Evolutionary conservation across 92 coral and sea anemone species (phyloP).

Genomic region (Palythoa heliodiscus): DNA sequence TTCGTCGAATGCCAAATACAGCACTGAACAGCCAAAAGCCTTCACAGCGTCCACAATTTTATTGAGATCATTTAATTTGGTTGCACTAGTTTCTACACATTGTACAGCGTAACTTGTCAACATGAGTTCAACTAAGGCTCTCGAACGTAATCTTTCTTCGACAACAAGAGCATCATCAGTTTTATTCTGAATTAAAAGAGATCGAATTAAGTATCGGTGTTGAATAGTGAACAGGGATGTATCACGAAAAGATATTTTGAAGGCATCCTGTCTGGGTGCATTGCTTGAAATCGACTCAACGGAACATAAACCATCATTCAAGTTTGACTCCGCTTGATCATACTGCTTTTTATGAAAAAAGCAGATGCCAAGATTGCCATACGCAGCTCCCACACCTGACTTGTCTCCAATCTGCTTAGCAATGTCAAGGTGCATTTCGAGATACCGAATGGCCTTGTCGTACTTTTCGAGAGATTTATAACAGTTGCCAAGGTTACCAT

Average conservation of each 20-base stretch:
- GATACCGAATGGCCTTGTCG: background rate
- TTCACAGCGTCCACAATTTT: background rate
- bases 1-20: no score
- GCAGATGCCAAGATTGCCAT: background rate
- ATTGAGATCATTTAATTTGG: background rate
- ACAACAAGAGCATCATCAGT: background rate
- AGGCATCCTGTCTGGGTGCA: constrained; percentile 8
- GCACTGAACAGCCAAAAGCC: background rate
- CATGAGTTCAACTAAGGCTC: background rate
- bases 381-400: background rate
- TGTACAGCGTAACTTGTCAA: background rate
- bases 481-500: background rate
- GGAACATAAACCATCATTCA: background rate
- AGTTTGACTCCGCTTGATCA: background rate
- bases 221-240: background rate
- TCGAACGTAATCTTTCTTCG: background rate
- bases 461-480: background rate
- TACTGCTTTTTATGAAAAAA: background rate
- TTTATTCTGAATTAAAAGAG: background rate
- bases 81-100: background rate
- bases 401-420: constrained; percentile 21
- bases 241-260: background rate
- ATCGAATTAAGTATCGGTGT: background rate
- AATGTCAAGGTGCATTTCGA: background rate
- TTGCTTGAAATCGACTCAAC: background rate